Evolutionary conservation across 2,888 invertebrate genomes (phyloP).

Genomic region (Punctoribates punctum): DNA sequence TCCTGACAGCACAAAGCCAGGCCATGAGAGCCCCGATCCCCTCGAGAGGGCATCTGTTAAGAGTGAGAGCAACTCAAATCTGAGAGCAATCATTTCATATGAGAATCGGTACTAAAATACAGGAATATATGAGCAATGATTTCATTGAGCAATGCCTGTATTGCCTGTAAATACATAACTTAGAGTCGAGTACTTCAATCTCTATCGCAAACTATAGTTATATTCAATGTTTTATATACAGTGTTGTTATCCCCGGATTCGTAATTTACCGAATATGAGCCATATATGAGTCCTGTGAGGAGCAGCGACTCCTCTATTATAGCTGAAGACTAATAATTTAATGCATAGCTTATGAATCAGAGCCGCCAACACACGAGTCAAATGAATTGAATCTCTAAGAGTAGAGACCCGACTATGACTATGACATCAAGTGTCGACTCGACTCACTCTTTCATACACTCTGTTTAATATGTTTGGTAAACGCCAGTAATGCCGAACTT

Average conservation of each 20-base stretch:
- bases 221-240: neutral
- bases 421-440: conserved; percentile 20
- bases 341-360: conserved; percentile 31
- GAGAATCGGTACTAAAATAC: neutral
- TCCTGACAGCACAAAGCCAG: conserved; percentile 16
- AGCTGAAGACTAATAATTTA: conserved; percentile 26
- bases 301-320: neutral
- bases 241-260: neutral
- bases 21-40: conserved; percentile 10
- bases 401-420: neutral
- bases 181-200: neutral
- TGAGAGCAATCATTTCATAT: conserved; percentile 28
- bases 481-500: conserved; percentile 3
- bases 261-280: conserved; percentile 18
- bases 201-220: neutral
- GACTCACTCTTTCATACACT: neutral
- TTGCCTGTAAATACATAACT: conserved; percentile 19
- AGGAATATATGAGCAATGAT: neutral
- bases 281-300: conserved; percentile 11
- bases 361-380: neutral
- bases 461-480: conserved; percentile 12
- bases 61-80: conserved; percentile 10
- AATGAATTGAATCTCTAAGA: neutral
- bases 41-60: neutral
- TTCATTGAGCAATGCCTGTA: no score